Conservation (phyloP, 1,140 invertebrate species). For the Thalassaphorura encarpata region DNA sequence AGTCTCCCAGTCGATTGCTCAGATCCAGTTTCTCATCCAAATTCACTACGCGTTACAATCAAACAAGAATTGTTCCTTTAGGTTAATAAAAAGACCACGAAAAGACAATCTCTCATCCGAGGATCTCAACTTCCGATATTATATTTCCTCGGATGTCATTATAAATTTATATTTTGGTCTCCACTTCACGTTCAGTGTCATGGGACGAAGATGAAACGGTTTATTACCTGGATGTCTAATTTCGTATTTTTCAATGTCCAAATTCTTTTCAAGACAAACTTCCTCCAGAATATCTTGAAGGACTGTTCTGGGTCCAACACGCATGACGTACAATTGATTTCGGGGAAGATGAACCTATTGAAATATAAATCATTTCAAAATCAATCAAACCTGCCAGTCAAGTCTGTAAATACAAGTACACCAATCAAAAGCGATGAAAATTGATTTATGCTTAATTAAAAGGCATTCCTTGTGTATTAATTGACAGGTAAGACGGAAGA, state of each 20-base stretch:
- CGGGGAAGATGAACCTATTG: conserved; percentile 67
- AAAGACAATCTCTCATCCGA: conserved; percentile 1
- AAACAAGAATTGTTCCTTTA: neutral
- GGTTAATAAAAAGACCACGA: neutral
- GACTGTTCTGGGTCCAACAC: conserved; percentile 55
- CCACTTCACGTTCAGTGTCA: too few species aligned
- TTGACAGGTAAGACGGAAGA: too few species aligned
- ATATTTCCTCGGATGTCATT: too few species aligned
- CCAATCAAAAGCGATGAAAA: too few species aligned
- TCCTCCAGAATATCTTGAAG: conserved; percentile 56
- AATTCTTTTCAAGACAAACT: conserved; percentile 68
- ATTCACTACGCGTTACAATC: conserved; percentile 49
- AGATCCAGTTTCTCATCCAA: conserved; percentile 50
- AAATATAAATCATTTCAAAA: too few species aligned
- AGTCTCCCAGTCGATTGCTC: conserved; percentile 50
- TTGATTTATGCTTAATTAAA: too few species aligned
- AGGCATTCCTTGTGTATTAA: too few species aligned
- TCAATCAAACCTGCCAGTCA: too few species aligned
- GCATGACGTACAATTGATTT: conserved; percentile 66
- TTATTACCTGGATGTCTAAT: conserved; percentile 64
- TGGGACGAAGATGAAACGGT: too few species aligned
- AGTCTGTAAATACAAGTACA: too few species aligned
- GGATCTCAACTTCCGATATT: conserved; percentile 1
- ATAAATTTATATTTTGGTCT: too few species aligned
- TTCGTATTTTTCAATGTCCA: conserved; percentile 63